Evolutionary conservation across 2,113 vertebrate genomes (phyloP).

Genomic region (Equus quagga): DNA sequence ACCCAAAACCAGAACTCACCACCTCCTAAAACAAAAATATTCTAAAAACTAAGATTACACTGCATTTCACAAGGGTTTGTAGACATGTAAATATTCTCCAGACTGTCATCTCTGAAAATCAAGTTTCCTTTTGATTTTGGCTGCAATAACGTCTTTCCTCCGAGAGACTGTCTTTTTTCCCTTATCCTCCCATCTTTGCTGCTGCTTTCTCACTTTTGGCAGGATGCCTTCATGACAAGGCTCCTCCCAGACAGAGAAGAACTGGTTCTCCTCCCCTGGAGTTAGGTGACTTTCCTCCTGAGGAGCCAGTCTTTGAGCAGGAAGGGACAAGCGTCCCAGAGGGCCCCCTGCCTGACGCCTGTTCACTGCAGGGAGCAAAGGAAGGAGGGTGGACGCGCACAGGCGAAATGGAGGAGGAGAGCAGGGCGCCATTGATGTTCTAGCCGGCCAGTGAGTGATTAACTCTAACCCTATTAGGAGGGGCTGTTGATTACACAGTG

Average conservation of each 20-base stretch:
- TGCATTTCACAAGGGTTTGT: neutral
- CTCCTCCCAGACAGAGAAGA: slow-evolving; percentile 31
- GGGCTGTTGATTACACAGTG: neutral
- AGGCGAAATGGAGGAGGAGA: neutral
- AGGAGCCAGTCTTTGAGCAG: slow-evolving; percentile 35
- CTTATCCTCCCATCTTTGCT: too few relatives aligned
- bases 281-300: neutral
- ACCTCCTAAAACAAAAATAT: neutral
- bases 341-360: slow-evolving; percentile 60
- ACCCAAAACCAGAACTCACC: neutral
- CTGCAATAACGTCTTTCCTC: neutral
- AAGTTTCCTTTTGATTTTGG: neutral
- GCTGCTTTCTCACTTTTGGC: neutral
- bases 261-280: neutral
- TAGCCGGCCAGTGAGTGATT: slow-evolving; percentile 70
- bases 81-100: neutral
- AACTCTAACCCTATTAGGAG: slow-evolving; percentile 55
- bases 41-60: neutral
- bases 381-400: neutral
- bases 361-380: slow-evolving; percentile 57
- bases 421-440: neutral
- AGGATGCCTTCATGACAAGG: neutral
- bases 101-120: neutral
- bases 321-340: slow-evolving; percentile 19
- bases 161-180: neutral